These are phyloP conservation scores for Hymenopus coronatus DNA, from an alignment of 2,888 invertebrate genomes.

Conservation along the genomic window DNA sequence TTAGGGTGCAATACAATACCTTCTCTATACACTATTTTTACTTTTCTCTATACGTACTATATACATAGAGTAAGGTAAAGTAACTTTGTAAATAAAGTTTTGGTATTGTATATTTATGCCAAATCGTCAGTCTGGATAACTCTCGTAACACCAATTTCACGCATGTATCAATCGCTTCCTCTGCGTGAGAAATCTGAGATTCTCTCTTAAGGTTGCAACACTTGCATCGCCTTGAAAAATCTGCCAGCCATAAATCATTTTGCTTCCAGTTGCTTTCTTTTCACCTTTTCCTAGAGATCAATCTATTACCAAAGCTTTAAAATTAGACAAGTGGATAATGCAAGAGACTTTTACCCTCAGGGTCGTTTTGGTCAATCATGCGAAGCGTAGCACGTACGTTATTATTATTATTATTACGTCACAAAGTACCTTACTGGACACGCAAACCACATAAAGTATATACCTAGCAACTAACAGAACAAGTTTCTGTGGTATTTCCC, in stretches of 20 bases:
- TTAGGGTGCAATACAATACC: no score
- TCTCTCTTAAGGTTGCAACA: not conserved
- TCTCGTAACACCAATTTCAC: not conserved
- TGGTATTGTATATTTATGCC: no score
- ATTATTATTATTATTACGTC: not conserved
- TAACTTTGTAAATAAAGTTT: no score
- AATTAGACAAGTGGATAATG: not conserved
- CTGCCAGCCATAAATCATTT: not conserved
- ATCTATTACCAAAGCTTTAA: not conserved
- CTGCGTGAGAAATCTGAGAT: not conserved
- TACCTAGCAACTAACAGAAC: no score
- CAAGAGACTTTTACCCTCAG: not conserved
- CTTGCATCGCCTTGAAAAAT: not conserved
- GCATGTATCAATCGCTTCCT: not conserved
- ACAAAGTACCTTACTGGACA: not conserved
- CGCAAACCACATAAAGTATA: not conserved
- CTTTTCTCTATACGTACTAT: no score
- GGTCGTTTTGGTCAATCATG: not conserved
- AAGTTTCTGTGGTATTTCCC: not conserved
- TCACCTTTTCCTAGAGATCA: not conserved
- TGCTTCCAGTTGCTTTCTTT: not conserved
- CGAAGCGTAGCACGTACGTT: not conserved
- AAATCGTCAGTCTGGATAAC: no score
- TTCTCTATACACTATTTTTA: no score
- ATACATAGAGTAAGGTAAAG: no score